Evolutionary conservation across 2,113 vertebrate species (phyloP), one percentile per base, ranked within the genome.

Genomic region (Alces alces): DNA sequence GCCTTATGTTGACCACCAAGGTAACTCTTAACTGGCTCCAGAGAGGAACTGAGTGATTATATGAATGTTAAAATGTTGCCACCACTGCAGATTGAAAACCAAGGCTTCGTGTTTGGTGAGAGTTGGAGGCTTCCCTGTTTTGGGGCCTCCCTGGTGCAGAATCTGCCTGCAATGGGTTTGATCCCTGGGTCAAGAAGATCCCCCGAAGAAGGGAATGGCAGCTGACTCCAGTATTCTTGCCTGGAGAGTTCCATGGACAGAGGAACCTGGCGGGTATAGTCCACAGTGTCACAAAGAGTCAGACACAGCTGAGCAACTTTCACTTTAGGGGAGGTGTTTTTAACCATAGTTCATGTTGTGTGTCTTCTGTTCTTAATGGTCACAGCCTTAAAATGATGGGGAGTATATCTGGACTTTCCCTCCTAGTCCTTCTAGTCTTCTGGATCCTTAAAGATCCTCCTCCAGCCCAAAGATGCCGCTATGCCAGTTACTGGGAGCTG

Each of bases 1-100:
- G 98, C 99, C 99, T 90, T 99, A 99, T 28, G 97, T 99, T 98
- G 99, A 99, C 98, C 99, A 99, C 98, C 99, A 99, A 99, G 99
- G 99, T 99, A 99, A 98, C 61, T 93, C 91, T 87, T 64, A 61
- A 33, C 19, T 60, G 82, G 57, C 45, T 90, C 21, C 60, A 61
- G 64, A 54, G 47, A 47, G 76, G 43, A 92, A 64, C 10, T 27
- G 66, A 54, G 78, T 1, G 0, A 39, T 84, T 73, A 21, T n/a
- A 1, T 6, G 27, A 83, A 23, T 30, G 25, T 36, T 5, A 25
- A 83, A 54, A 52, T 93, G 33, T 90, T 39, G 55, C 43, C 21
- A 4, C 70, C 10, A 2, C 47, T 96, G 27, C 57, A 60, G 52
- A 36, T 39, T 57, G n/a, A 80, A 25, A 54, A 39, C 43, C 10